Evolutionary conservation across 2,888 invertebrate species (phyloP).

Genomic region (Drepana falcataria): DNA sequence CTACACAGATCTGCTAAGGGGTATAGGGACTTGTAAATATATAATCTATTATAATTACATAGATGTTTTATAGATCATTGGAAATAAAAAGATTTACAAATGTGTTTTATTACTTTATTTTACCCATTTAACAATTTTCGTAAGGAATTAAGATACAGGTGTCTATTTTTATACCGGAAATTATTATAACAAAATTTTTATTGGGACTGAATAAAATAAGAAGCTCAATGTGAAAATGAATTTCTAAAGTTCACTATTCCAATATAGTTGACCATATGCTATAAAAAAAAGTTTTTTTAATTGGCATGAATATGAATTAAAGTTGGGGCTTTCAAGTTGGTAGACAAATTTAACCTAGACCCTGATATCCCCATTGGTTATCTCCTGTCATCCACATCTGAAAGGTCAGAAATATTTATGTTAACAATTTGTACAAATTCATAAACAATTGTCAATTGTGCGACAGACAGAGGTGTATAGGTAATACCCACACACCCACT

Average conservation of each 20-base stretch:
- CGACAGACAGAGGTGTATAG: too few species aligned
- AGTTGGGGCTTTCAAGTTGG: conserved; percentile 23
- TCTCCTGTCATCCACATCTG: conserved; percentile 72
- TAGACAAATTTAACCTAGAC: conserved; percentile 23
- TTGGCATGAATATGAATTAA: conserved; percentile 13
- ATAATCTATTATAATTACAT: conserved; percentile 14
- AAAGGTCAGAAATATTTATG: conserved; percentile 25
- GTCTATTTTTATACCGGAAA: neutral
- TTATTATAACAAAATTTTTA: too few species aligned
- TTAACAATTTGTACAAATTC: too few species aligned
- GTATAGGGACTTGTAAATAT: conserved; percentile 41
- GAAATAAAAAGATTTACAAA: conserved; percentile 1
- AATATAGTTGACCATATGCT: too few species aligned
- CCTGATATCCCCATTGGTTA: conserved; percentile 31
- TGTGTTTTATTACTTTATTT: conserved; percentile 3
- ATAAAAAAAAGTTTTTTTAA: too few species aligned
- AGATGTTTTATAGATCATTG: conserved; percentile 14
- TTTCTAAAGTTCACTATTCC: too few species aligned
- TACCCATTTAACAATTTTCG: neutral
- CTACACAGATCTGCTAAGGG: conserved; percentile 32
- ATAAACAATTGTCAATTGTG: too few species aligned
- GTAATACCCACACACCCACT: too few species aligned
- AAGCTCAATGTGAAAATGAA: too few species aligned
- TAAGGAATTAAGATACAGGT: conserved; percentile 5
- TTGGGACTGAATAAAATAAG: too few species aligned